Evolutionary conservation across 2,113 vertebrate genomes (phyloP), one percentile per base, ranked within the genome.

Genomic region (Semicossyphus pulcher): DNA sequence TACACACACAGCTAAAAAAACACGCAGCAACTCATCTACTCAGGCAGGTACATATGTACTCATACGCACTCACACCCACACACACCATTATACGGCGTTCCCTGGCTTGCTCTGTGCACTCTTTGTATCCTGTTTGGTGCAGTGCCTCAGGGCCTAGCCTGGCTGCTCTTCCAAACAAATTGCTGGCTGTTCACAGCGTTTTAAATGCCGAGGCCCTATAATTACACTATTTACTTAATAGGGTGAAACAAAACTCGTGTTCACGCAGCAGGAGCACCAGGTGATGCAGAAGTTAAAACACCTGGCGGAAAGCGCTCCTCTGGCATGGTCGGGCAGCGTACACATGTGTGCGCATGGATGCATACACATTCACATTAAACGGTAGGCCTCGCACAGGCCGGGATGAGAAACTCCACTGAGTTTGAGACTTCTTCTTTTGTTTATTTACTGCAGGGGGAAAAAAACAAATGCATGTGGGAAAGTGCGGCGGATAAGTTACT

Each of bases 201-300:
- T 93, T 88, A 91, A 88, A 92, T 81, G 79, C 75, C n/a, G 64
- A 80, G 74, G 76, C 81, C 86, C 89, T 93, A 88, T 93, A 92
- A 94, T 94, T 92, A 93, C 85, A 84, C 91, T 90, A 88, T 92
- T 93, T 91, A 92, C 91, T 92, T 93, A 92, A 92, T 92, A 89
- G 85, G 88, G 86, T 90, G 85, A 92, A 92, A 90, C 91, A 91
- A 91, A 91, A 91, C 72, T 76, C 39, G 25, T 86, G 80, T 91
- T 92, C 89, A 86, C 85, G 72, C 91, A 88, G 91, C 90, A 71
- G 87, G 88, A 88, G 83, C 73, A 83, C 80, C 89, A 91, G 90
- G 90, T 94, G 89, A 93, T 73, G 77, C 86, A 88, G 82, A 73
- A 84, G 87, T 90, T 92, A 72, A 92, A 89, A 91, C 88, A 92